Conservation (phyloP, 1,140 invertebrate genomes). For the Camponotus pennsylvanicus region DNA sequence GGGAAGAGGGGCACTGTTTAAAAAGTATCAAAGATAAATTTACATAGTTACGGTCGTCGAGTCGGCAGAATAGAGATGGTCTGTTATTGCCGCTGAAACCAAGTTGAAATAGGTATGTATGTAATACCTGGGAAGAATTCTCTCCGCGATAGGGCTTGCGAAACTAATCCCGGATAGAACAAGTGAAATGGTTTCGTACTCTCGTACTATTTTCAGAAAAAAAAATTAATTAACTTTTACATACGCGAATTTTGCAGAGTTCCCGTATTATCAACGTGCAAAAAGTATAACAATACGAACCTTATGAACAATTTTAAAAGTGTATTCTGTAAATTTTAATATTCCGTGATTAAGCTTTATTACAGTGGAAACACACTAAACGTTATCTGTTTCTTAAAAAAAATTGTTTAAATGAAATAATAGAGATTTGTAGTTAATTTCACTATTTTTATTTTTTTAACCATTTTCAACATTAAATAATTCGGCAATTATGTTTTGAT, state of each 20-base stretch:
- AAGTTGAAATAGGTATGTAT: slow-evolving; percentile 38
- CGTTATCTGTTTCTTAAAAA: not conserved
- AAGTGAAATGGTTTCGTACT: slow-evolving; percentile 8
- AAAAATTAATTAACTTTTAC: slow-evolving; percentile 24
- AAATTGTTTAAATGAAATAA: not conserved
- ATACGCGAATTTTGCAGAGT: not conserved
- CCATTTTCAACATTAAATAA: not conserved
- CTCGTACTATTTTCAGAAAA: slow-evolving; percentile 4
- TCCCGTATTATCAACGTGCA: not conserved
- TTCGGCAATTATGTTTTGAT: not conserved
- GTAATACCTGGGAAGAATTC: slow-evolving; percentile 15
- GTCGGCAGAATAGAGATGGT: slow-evolving; percentile 11
- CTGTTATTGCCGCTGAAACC: slow-evolving; percentile 41
- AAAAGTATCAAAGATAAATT: slow-evolving; percentile 44
- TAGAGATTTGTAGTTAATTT: not conserved
- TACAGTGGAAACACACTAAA: not conserved
- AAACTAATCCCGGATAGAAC: slow-evolving; percentile 34
- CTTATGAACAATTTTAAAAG: not conserved
- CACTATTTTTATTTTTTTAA: not conserved
- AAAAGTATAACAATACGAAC: not conserved
- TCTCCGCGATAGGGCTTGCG: slow-evolving; percentile 18
- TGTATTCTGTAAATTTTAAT: not conserved
- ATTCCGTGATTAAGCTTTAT: not conserved
- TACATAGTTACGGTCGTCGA: slow-evolving; percentile 29
- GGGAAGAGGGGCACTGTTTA: slow-evolving; percentile 23